Percentiles rank a stretch among this genome's conserved stretches.
phyloP scores from a whole-genome alignment of 2,888 invertebrate genomes.

The Mylabris sibirica region DNA sequence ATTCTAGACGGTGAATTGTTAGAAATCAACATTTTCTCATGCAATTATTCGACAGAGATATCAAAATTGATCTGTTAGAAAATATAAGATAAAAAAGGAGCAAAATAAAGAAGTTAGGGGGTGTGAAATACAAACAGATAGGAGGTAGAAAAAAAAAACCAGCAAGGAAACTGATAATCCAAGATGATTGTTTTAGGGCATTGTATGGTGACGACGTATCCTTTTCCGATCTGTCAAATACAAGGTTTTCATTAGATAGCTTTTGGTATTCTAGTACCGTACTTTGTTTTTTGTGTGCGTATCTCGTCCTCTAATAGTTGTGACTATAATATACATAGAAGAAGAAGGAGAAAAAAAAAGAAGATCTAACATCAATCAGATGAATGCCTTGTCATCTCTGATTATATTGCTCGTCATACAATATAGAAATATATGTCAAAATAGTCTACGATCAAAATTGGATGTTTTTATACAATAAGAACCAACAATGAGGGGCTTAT shows the following conservation, averaged over 20 bases:
- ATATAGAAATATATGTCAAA: no score
- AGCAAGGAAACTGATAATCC: neutral
- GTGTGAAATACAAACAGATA: neutral
- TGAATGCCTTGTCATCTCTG: no score
- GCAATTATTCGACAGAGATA: neutral
- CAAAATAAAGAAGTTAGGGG: neutral
- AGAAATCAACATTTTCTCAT: no score
- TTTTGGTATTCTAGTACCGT: neutral
- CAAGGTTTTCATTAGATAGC: slow-evolving; percentile 2
- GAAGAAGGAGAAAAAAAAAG: no score
- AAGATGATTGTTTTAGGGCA: neutral
- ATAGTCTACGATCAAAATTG: no score
- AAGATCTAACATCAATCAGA: no score
- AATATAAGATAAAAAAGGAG: neutral
- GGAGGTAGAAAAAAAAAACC: neutral
- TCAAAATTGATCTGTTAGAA: neutral
- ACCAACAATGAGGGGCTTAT: no score
- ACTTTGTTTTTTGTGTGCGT: neutral
- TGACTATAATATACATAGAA: no score
- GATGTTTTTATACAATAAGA: no score
- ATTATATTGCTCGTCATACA: no score
- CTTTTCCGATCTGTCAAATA: neutral
- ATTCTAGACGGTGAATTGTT: neutral
- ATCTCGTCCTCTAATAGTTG: neutral
- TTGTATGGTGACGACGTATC: slow-evolving; percentile 1